A percentile compares a stretch with the other conserved stretches of the same genome.
Conservation (phyloP, 2,113 vertebrate genomes). For the Pseudonaja textilis region DNA sequence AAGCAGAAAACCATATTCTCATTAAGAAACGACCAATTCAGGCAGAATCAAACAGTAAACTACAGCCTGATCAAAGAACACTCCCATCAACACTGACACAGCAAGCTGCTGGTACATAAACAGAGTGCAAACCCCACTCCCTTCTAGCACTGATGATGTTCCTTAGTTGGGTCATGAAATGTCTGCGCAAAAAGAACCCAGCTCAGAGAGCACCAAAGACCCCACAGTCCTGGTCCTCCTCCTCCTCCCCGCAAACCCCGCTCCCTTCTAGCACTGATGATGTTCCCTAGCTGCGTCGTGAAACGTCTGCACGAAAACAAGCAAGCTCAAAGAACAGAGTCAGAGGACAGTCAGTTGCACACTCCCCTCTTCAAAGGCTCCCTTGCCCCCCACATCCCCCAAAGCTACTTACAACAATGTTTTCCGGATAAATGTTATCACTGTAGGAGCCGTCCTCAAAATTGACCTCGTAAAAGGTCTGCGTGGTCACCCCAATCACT, state of each 20-base stretch:
- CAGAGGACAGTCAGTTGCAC: background rate
- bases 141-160: background rate
- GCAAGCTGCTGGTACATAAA: background rate
- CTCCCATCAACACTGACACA: background rate
- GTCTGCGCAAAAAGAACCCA: background rate
- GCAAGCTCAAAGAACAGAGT: background rate
- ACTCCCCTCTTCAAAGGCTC: background rate
- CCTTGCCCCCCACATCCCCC: background rate
- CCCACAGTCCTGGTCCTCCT: no score
- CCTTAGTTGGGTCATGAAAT: background rate
- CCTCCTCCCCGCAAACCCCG: background rate
- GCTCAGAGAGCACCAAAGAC: no score
- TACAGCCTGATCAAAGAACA: background rate
- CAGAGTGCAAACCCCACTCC: background rate
- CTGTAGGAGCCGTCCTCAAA: constrained; percentile 96
- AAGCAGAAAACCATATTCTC: background rate
- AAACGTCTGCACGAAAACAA: background rate
- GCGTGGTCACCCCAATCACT: constrained; percentile 84
- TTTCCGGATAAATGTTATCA: constrained; percentile 93
- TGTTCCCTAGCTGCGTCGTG: no score
- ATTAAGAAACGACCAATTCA: no score
- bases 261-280: background rate
- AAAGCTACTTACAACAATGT: constrained; percentile 80
- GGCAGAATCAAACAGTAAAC: no score
- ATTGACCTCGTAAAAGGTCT: constrained; percentile 93